These are phyloP conservation scores for Crossaster papposus DNA, from an alignment of 53 echinoderm and acorn worm genomes.

Conservation along the genomic window DNA sequence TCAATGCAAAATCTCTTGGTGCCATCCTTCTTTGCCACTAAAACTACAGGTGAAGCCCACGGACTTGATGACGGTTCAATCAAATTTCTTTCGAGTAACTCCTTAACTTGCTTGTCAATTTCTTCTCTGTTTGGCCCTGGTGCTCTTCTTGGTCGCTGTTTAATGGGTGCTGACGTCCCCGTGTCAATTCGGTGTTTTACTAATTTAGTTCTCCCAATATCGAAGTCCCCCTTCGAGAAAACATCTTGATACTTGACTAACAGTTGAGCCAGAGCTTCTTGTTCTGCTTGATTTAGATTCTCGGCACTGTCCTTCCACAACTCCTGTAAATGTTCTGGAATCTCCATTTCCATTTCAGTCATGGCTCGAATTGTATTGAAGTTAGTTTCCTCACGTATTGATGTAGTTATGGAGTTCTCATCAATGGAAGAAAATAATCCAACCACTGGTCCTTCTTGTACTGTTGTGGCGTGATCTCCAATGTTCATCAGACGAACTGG, in stretches of 20 bases:
- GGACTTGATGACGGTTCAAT: conserved; percentile 35
- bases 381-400: neutral
- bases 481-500: conserved; percentile 2
- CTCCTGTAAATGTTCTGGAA: conserved; percentile 17
- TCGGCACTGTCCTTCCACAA: no score
- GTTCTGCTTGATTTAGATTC: no score
- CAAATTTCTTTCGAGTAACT: neutral
- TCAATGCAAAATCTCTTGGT: conserved; percentile 30
- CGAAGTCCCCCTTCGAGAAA: no score
- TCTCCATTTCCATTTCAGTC: no score
- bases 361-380: neutral
- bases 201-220: no score
- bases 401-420: neutral
- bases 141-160: conserved; percentile 23
- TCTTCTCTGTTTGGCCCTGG: neutral
- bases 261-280: no score
- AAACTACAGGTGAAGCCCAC: conserved; percentile 43
- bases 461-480: neutral
- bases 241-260: no score
- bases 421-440: neutral
- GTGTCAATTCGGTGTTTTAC: no score
- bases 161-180: no score
- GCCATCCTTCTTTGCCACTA: conserved; percentile 47
- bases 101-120: conserved; percentile 14
- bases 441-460: neutral